Evolutionary conservation across 2,888 invertebrate species (phyloP).

Genomic region (Camptogramma bilineatum): DNA sequence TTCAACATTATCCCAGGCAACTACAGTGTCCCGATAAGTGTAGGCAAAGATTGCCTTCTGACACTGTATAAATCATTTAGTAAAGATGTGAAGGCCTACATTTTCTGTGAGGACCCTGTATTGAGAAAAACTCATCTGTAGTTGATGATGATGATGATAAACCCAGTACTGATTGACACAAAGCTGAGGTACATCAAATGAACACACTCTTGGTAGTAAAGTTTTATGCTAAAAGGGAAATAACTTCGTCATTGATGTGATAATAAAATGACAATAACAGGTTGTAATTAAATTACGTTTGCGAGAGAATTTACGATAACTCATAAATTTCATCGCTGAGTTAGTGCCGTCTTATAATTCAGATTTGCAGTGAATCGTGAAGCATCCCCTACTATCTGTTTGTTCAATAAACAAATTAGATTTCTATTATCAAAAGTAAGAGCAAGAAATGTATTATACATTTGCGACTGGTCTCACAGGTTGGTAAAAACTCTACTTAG

Average conservation of each 20-base stretch:
- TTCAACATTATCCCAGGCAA: no score
- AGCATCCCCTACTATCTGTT: conserved; percentile 46
- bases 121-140: no score
- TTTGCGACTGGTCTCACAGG: no score
- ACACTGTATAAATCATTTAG: no score
- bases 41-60: no score
- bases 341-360: conserved; percentile 64
- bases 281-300: conserved; percentile 60
- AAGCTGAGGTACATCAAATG: background rate
- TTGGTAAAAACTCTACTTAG: no score
- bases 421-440: no score
- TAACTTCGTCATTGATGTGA: conserved; percentile 48
- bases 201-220: conserved; percentile 23
- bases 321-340: conserved; percentile 64
- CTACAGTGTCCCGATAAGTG: no score
- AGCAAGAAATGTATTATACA: no score
- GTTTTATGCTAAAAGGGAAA: conserved; percentile 40
- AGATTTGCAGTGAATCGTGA: conserved; percentile 52
- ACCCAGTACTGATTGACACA: background rate
- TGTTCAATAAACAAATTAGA: background rate
- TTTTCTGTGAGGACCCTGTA: no score
- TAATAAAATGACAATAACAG: conserved; percentile 63
- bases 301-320: conserved; percentile 65
- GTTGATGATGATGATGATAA: background rate
- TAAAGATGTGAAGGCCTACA: no score